These are phyloP conservation scores for Uloborus diversus DNA, from an alignment of 1,140 invertebrate species.

Conservation along the genomic window DNA sequence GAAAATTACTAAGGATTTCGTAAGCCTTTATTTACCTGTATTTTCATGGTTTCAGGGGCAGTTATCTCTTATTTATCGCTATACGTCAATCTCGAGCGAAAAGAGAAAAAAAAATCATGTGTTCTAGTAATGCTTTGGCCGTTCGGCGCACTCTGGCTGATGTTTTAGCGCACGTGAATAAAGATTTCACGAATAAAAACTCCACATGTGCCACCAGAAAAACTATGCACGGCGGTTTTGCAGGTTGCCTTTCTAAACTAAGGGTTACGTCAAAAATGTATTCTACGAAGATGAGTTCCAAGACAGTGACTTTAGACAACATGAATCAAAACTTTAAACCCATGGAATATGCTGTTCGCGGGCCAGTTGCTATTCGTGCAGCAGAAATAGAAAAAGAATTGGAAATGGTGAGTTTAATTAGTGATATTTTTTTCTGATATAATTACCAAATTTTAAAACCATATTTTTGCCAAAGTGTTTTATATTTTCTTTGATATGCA, in stretches of 20 bases:
- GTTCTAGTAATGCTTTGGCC: not conserved
- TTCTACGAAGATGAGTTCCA: conserved; percentile 23
- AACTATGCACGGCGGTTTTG: conserved; percentile 14
- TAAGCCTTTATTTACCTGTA: too few species aligned
- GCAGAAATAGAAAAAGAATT: conserved; percentile 72
- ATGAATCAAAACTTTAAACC: conserved; percentile 89
- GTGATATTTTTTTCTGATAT: conserved; percentile 4
- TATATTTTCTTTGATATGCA: too few species aligned
- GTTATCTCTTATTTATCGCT: too few species aligned
- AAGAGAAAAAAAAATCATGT: not conserved
- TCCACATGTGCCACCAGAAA: too few species aligned
- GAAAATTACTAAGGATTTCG: too few species aligned
- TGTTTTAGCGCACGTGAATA: conserved; percentile 29
- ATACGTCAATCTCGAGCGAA: not conserved
- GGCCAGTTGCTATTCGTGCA: conserved; percentile 86
- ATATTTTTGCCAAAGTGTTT: too few species aligned
- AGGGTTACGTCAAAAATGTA: conserved; percentile 14
- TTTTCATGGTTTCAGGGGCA: too few species aligned
- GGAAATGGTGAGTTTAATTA: conserved; percentile 64
- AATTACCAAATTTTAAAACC: too few species aligned
- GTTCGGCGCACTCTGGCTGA: conserved; percentile 29
- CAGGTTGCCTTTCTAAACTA: not conserved
- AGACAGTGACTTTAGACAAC: conserved; percentile 72
- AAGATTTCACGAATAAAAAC: conserved; percentile 27
- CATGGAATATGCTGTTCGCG: conserved; percentile 96